phyloP scores from a whole-genome alignment of 2,113 vertebrate species.

The Tor tambroides region DNA sequence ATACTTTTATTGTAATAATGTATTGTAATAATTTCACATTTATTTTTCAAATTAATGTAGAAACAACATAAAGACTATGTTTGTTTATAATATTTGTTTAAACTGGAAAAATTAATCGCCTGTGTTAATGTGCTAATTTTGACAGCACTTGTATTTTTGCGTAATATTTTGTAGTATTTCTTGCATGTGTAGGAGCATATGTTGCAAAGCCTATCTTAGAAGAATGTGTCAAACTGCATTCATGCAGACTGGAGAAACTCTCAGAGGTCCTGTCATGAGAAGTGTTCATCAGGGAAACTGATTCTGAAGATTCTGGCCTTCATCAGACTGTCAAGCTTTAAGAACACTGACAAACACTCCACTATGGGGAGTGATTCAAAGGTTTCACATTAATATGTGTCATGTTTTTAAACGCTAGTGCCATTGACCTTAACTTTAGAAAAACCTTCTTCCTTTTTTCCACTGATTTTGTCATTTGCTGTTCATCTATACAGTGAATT shows the following conservation, averaged over 20 bases:
- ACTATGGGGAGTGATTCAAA: not conserved
- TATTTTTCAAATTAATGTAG: no score
- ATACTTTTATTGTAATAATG: no score
- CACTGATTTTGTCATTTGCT: not conserved
- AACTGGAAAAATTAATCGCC: no score
- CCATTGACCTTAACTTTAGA: not conserved
- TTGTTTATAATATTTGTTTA: no score
- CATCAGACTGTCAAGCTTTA: slow-evolving; percentile 11
- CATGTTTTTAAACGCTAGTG: not conserved
- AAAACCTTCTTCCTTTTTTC: not conserved
- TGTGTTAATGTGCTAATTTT: no score
- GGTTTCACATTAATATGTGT: not conserved
- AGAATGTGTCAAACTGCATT: not conserved
- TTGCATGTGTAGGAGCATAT: not conserved
- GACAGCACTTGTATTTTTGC: not conserved
- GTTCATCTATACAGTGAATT: not conserved
- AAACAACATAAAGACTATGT: no score
- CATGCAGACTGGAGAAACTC: not conserved
- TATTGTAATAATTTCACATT: no score
- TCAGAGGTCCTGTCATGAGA: slow-evolving; percentile 1
- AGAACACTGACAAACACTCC: not conserved
- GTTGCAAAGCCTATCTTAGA: not conserved
- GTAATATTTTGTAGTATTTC: not conserved
- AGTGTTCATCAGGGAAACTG: not conserved
- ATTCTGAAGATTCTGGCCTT: slow-evolving; percentile 13